Conservation (phyloP, 2,113 vertebrate species). For the Gymnobelideus leadbeateri region DNA sequence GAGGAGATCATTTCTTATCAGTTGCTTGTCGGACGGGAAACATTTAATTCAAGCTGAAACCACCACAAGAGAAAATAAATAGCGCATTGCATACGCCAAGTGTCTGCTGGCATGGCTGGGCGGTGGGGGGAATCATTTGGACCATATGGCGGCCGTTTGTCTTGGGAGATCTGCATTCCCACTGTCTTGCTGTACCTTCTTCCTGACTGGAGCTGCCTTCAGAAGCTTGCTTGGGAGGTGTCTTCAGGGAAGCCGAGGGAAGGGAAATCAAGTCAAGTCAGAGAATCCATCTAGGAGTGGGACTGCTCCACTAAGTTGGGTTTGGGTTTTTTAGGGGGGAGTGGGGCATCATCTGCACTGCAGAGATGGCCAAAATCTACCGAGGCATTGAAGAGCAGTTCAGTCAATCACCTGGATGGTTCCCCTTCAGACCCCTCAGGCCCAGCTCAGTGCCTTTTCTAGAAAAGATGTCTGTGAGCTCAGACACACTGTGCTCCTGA, state of each 20-base stretch:
- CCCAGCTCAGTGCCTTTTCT: background rate
- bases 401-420: background rate
- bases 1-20: slow-evolving; percentile 85
- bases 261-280: background rate
- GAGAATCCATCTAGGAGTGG: background rate
- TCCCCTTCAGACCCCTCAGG: slow-evolving; percentile 18
- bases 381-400: background rate
- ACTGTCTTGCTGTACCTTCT: slow-evolving; percentile 78
- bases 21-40: slow-evolving; percentile 85
- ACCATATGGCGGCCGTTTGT: slow-evolving; percentile 84
- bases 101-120: slow-evolving; percentile 84
- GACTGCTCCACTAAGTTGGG: background rate
- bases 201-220: background rate
- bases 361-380: background rate
- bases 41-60: slow-evolving; percentile 88
- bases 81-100: slow-evolving; percentile 85
- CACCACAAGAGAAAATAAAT: slow-evolving; percentile 83
- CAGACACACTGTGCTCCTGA: background rate
- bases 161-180: slow-evolving; percentile 76
- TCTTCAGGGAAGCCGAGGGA: background rate
- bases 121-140: slow-evolving; percentile 80
- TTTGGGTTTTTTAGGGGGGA: background rate
- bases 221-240: background rate
- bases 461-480: slow-evolving; percentile 27
- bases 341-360: background rate